phyloP scores from a whole-genome alignment of 2,888 invertebrate species.

The Yponomeuta malinellus region DNA sequence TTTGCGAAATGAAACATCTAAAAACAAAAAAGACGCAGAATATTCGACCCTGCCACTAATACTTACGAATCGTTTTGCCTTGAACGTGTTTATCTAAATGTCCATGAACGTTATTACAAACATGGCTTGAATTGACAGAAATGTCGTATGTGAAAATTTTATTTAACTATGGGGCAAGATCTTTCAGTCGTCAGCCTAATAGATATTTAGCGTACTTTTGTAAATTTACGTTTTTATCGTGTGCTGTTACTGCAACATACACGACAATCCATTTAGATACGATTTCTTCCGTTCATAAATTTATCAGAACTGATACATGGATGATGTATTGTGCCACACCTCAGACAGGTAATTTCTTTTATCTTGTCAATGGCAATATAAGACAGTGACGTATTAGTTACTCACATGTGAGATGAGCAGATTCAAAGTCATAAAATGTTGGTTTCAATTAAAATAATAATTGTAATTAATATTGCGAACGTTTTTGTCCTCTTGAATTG shows the following conservation, averaged over 20 bases:
- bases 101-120: slow-evolving; percentile 46
- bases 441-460: not conserved
- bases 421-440: not conserved
- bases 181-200: slow-evolving; percentile 17
- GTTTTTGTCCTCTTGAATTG: not conserved
- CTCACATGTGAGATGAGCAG: not conserved
- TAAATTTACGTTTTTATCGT: not conserved
- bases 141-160: slow-evolving; percentile 31
- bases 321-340: not conserved
- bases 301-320: not conserved
- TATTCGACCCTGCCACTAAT: slow-evolving; percentile 32
- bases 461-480: not conserved
- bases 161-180: slow-evolving; percentile 28
- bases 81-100: slow-evolving; percentile 27
- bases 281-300: not conserved
- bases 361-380: not conserved
- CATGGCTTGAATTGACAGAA: slow-evolving; percentile 37
- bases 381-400: not conserved
- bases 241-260: not conserved
- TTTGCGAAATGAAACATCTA: slow-evolving; percentile 34
- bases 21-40: slow-evolving; percentile 25
- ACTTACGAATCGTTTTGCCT: slow-evolving; percentile 38
- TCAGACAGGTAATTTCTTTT: slow-evolving; percentile 4
- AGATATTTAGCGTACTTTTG: slow-evolving; percentile 1
- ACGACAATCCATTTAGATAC: not conserved